Conservation (phyloP, 1,140 invertebrate genomes). For the Arion vulgaris region DNA sequence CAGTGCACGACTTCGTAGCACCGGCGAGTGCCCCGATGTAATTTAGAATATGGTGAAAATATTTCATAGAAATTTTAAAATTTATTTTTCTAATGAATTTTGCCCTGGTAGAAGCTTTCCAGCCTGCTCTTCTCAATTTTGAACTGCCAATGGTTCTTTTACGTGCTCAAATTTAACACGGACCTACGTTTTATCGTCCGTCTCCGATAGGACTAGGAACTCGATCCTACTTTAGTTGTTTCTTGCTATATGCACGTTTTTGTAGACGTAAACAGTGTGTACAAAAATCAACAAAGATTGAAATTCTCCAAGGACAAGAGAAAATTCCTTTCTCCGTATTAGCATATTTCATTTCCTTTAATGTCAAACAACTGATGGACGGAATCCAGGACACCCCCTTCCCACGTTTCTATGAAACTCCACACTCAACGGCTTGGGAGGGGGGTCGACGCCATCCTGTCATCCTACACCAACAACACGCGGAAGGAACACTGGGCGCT, state of each 20-base stretch:
- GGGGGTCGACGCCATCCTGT: conserved; percentile 10
- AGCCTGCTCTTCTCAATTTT: no score
- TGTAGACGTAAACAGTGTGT: neutral
- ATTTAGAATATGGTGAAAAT: no score
- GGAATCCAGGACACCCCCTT: neutral
- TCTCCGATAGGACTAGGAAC: no score
- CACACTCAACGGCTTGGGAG: neutral
- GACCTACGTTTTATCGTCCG: no score
- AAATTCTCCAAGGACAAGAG: neutral
- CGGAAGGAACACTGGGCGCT: neutral
- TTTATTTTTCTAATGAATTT: no score
- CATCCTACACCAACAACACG: neutral
- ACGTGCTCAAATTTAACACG: no score
- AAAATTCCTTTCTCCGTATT: neutral
- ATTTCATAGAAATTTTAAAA: no score
- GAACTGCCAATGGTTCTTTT: no score
- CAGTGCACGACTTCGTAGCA: no score
- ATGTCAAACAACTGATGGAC: neutral
- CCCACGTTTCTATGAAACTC: neutral
- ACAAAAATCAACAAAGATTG: neutral
- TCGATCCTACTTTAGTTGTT: neutral
- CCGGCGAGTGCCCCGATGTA: no score
- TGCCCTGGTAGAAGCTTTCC: no score
- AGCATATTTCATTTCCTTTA: conserved; percentile 3
- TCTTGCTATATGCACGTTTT: neutral